Evolutionary conservation across 2,888 invertebrate species (phyloP).

Genomic region (Erebia aethiops): DNA sequence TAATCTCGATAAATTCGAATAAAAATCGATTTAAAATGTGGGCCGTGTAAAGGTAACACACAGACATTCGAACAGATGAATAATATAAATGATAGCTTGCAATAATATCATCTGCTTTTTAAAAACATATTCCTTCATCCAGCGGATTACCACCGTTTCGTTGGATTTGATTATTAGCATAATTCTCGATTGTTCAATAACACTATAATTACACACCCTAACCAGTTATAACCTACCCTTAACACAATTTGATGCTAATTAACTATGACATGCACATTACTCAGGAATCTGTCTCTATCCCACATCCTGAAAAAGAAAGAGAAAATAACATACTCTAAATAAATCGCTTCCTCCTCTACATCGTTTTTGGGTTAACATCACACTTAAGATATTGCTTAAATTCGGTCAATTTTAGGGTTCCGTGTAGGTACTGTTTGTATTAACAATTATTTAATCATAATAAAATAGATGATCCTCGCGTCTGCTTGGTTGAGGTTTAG

Average conservation of each 20-base stretch:
- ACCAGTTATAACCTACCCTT: constrained; percentile 54
- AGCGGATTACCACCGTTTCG: no score
- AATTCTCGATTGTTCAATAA: not conserved
- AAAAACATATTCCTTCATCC: no score
- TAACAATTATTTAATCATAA: not conserved
- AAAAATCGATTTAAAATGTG: no score
- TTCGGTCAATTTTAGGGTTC: constrained; percentile 37
- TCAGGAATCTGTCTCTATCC: constrained; percentile 58
- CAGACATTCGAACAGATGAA: no score
- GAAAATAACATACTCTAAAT: constrained; percentile 44
- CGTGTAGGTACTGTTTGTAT: not conserved
- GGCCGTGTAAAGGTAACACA: no score
- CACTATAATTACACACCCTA: not conserved
- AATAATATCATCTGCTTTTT: no score
- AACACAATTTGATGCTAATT: constrained; percentile 68
- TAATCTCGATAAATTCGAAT: no score
- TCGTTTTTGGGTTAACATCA: constrained; percentile 43
- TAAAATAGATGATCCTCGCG: no score
- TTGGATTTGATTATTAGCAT: no score
- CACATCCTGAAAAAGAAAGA: constrained; percentile 47
- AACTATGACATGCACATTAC: constrained; percentile 70
- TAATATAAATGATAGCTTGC: no score
- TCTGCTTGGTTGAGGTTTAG: no score
- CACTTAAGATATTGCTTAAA: constrained; percentile 42
- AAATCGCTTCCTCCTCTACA: constrained; percentile 62